Percentiles rank a stretch among this genome's conserved stretches.
Evolutionary conservation across 2,113 vertebrate species (phyloP).

Genomic region (Porphyrio hochstetteri): DNA sequence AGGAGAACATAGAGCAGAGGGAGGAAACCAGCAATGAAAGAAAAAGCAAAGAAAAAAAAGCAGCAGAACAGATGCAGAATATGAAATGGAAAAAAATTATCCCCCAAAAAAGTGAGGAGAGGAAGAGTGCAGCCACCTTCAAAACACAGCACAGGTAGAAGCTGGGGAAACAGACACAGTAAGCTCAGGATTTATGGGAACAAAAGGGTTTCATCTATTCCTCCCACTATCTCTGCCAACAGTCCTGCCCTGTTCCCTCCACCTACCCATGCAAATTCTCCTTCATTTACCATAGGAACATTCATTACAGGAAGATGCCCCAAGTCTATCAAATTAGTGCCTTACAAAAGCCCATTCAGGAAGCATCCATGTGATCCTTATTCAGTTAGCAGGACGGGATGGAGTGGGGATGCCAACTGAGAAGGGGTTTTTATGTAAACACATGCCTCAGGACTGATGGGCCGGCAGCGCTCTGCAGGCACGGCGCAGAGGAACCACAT

Average conservation of each 20-base stretch:
- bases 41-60: neutral
- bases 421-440: neutral
- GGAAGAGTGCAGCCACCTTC: neutral
- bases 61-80: neutral
- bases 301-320: conserved; percentile 8
- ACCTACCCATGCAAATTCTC: neutral
- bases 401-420: neutral
- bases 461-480: neutral
- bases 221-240: neutral
- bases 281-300: neutral
- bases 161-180: neutral
- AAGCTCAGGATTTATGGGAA: neutral
- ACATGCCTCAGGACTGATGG: neutral
- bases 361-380: neutral
- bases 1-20: neutral
- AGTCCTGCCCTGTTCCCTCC: neutral
- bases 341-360: neutral
- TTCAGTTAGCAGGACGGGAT: conserved; percentile 11
- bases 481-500: neutral
- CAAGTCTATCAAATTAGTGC: conserved; percentile 25
- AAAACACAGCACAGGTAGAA: neutral
- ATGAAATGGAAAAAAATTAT: neutral
- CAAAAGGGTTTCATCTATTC: neutral
- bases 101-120: neutral
- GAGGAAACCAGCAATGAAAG: neutral